Base-by-base conservation (phyloP, 2,888 invertebrate species). In the Rhagonycha lutea region DNA sequence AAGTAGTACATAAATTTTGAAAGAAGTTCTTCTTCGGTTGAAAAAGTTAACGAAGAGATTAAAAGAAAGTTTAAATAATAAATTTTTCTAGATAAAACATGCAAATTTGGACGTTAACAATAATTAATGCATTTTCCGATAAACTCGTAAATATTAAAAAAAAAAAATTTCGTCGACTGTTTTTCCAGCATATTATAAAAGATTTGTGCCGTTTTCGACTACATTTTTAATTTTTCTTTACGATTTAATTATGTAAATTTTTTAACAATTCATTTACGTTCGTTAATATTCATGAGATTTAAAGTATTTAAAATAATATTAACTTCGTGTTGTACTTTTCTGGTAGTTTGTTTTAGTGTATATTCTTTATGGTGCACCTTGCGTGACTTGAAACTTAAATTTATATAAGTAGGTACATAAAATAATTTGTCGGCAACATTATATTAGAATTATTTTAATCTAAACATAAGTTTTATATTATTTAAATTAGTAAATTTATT, bases 291-390 rank as follows among this genome's bases (percentile, higher is more conserved):
- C 72, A 75, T 73, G 70, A 76, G 76, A 70, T 18, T 73, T 70
- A 18, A 72, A 73, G 73, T 76, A 73, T 73, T 76, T 71, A 76
- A 76, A 70, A 70, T 69, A 76, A 76, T 72, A 75, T 72, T 75
- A 70, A 71, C 72, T 71, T 70, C 62, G 71, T 72, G 73, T 73
- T 73, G 72, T 69, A 72, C 75, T 72, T 75, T 75, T 72, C 72
- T 69, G 72, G 72, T 75, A 69, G 72, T 69, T 72, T 67, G 69
- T 65, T 72, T 65, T 47, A 68, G 14, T 18, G 61, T 61, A 61
- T 70, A 26, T 47, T 70, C 60, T 47, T 26, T 71, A 29, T 70
- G 62, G 14, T 72, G 32, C 23, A 72, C 18, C 69, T 72, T 72
- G 75, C 75, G 75, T 75, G 75, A 75, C 75, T 75, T 18, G 28